Evolutionary conservation across 2,797 vertebrate genomes (phyloP).

Genomic region (Megalops cyprinoides): DNA sequence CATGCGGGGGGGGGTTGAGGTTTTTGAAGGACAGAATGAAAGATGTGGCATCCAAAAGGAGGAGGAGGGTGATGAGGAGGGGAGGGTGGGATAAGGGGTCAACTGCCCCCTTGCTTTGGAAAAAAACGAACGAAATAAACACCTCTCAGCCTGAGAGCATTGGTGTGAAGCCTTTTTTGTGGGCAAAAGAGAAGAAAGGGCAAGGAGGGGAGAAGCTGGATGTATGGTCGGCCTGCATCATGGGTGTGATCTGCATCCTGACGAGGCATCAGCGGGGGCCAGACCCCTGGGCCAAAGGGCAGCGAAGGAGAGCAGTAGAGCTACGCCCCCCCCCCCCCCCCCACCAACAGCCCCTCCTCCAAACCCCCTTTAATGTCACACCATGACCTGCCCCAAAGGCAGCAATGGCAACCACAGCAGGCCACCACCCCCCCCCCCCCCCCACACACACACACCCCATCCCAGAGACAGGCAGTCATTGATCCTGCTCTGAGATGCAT

Average conservation of each 20-base stretch:
- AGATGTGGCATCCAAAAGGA: not conserved
- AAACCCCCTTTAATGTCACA: conserved; percentile 16
- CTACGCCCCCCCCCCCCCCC: not conserved
- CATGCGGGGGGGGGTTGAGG: not conserved
- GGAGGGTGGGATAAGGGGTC: too few relatives aligned
- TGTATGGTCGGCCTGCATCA: not conserved
- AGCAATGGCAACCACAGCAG: not conserved
- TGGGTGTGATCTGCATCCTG: conserved; percentile 4
- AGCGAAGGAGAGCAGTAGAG: conserved; percentile 20
- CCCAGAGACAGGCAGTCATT: conserved; percentile 9
- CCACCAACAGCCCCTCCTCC: not conserved
- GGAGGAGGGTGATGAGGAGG: not conserved
- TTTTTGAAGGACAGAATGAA: conserved; percentile 2
- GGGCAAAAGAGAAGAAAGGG: too few relatives aligned
- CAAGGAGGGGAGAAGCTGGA: not conserved
- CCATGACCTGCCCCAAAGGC: conserved; percentile 30
- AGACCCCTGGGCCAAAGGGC: not conserved
- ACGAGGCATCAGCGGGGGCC: not conserved
- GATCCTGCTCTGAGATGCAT: conserved; percentile 29
- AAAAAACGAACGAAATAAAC: not conserved
- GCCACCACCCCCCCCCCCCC: not conserved
- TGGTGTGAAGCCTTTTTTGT: not conserved
- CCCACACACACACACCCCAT: not conserved
- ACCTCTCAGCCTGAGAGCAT: not conserved
- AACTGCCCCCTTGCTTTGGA: not conserved